Percentiles rank a stretch among this genome's conserved stretches.
These are phyloP conservation scores for Papilio glaucus DNA, from an alignment of 1,140 invertebrate genomes.

Conservation along the genomic window DNA sequence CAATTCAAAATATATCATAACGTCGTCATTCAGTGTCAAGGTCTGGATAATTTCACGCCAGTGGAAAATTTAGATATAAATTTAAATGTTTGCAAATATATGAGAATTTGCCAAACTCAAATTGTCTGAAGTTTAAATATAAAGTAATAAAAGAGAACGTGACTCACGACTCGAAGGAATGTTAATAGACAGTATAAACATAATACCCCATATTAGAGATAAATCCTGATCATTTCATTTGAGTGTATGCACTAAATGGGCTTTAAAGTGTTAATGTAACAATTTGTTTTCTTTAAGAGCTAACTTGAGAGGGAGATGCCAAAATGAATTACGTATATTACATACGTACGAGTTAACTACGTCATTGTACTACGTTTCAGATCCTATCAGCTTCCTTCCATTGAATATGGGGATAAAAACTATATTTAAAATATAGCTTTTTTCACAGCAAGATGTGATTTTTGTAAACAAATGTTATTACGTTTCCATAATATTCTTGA, in stretches of 20 bases:
- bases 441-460: too few relatives aligned
- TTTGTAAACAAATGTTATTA: too few relatives aligned
- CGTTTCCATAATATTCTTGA: too few relatives aligned
- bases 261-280: slow-evolving; percentile 33
- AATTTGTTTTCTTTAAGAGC: slow-evolving; percentile 5
- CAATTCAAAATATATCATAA: too few relatives aligned
- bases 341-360: too few relatives aligned
- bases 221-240: slow-evolving; percentile 44
- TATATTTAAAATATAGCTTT: too few relatives aligned
- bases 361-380: neutral
- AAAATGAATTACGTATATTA: neutral
- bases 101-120: slow-evolving; percentile 10
- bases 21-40: neutral
- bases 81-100: neutral
- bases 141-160: slow-evolving; percentile 40
- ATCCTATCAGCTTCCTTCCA: neutral
- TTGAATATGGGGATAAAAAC: neutral
- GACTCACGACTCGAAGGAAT: slow-evolving; percentile 40
- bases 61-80: neutral
- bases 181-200: slow-evolving; percentile 46
- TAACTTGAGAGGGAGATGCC: neutral
- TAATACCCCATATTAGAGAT: slow-evolving; percentile 39
- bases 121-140: neutral
- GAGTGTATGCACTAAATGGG: too few relatives aligned
- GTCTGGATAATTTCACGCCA: neutral